Conservation (phyloP, 2,888 invertebrate species). For the Isotomurus palustris region DNA sequence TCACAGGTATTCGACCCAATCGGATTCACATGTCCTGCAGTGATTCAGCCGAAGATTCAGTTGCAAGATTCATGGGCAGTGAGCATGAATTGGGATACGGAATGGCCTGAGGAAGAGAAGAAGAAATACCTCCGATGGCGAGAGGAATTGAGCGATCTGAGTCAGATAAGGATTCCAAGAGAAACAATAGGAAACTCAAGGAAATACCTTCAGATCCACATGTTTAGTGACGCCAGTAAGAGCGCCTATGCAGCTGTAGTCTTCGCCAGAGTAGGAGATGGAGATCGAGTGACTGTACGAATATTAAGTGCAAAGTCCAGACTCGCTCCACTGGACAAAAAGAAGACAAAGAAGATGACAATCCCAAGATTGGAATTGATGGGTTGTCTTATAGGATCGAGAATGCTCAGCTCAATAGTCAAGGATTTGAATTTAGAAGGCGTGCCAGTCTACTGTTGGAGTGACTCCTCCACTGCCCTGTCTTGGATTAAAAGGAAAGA, state of each 20-base stretch:
- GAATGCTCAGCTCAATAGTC: neutral
- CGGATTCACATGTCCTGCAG: constrained; percentile 4
- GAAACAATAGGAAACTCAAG: neutral
- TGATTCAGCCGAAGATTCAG: neutral
- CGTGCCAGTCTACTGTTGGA: constrained; percentile 1
- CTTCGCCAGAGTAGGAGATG: neutral
- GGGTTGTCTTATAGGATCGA: neutral
- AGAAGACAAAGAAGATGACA: neutral
- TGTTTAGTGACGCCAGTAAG: constrained; percentile 5
- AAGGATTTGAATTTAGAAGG: neutral
- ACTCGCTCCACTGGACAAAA: neutral
- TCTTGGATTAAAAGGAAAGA: constrained; percentile 5
- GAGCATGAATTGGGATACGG: neutral
- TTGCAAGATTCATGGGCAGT: constrained; percentile 2
- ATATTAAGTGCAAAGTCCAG: neutral
- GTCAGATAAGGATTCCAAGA: constrained; percentile 1
- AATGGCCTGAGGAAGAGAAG: neutral
- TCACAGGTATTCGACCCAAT: constrained; percentile 6
- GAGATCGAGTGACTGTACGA: neutral
- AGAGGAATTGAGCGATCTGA: neutral
- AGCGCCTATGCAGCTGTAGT: constrained; percentile 12
- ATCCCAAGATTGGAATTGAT: constrained; percentile 1
- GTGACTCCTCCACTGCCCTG: constrained; percentile 9
- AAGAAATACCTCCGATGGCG: neutral
- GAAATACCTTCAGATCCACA: neutral